Evolutionary conservation across 2,888 invertebrate genomes (phyloP).

Genomic region (Resseliella maxima): DNA sequence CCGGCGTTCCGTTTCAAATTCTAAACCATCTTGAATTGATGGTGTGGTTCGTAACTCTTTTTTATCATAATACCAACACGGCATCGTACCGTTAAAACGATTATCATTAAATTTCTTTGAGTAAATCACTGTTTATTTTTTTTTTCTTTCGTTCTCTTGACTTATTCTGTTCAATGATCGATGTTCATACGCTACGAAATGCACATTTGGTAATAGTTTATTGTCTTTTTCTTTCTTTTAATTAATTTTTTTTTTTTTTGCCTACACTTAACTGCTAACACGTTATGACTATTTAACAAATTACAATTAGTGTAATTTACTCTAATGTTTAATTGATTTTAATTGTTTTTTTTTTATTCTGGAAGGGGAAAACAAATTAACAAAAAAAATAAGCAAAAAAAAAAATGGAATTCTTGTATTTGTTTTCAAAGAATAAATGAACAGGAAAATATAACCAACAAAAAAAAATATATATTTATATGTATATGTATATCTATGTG

Average conservation of each 20-base stretch:
- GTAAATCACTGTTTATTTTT: background rate
- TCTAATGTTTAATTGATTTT: background rate
- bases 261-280: background rate
- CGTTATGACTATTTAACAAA: conserved; percentile 23
- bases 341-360: too few relatives aligned
- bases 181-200: background rate
- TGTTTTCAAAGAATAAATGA: conserved; percentile 33
- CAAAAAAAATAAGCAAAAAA: background rate
- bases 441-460: conserved; percentile 20
- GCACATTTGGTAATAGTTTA: conserved; percentile 10
- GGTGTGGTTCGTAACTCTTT: conserved; percentile 89
- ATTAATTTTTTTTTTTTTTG: background rate
- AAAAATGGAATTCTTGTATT: background rate
- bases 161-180: background rate
- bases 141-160: background rate
- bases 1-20: conserved; percentile 87
- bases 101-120: background rate
- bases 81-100: conserved; percentile 72
- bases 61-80: conserved; percentile 98
- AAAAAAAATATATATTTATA: background rate
- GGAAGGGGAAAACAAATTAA: background rate
- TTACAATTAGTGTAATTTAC: background rate
- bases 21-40: conserved; percentile 91
- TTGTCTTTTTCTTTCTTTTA: background rate
- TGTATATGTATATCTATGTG: background rate